phyloP scores from a whole-genome alignment of 2,113 vertebrate species.

The Dinomys branickii region DNA sequence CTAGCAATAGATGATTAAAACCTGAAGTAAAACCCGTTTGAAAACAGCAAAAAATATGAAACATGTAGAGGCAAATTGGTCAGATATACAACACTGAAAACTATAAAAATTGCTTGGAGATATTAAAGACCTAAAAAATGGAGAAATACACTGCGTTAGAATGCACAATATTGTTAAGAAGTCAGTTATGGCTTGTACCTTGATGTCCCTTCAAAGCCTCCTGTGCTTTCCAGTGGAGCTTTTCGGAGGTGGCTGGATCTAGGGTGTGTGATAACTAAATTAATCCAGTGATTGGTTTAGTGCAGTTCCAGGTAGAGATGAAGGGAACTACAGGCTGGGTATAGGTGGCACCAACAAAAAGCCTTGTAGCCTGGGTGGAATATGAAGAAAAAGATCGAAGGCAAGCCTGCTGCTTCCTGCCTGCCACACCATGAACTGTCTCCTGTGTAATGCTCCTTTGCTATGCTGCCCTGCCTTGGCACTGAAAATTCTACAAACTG shows the following conservation, averaged over 20 bases:
- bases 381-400: background rate
- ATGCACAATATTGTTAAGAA: background rate
- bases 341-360: background rate
- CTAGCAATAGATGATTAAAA: conserved; percentile 26
- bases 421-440: background rate
- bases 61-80: background rate
- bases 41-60: conserved; percentile 53
- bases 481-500: background rate
- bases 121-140: conserved; percentile 32
- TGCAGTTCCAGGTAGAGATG: background rate
- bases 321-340: background rate
- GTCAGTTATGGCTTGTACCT: background rate
- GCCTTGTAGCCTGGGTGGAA: background rate
- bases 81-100: background rate
- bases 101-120: background rate
- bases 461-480: background rate
- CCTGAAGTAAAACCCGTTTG: conserved; percentile 33
- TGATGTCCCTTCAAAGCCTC: background rate
- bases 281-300: background rate
- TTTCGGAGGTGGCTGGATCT: background rate
- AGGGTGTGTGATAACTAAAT: background rate
- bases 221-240: background rate
- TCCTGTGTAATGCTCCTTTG: background rate
- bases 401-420: background rate
- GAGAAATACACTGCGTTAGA: background rate